Evolutionary conservation across 2,113 vertebrate genomes (phyloP).

Genomic region (Prunella fulvescens): DNA sequence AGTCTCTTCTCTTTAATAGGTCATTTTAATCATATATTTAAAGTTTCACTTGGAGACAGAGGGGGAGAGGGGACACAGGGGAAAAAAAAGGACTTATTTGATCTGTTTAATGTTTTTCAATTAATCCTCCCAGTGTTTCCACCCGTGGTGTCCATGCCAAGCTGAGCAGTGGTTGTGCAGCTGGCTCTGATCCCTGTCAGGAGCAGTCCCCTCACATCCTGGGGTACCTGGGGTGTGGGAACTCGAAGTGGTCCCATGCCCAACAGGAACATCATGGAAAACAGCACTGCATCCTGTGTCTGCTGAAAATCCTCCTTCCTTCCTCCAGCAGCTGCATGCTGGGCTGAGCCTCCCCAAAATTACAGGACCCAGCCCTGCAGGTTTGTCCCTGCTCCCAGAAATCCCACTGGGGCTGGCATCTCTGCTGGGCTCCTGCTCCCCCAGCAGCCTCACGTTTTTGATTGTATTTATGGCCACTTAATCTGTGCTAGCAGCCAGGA

Average conservation of each 20-base stretch:
- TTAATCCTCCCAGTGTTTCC: rapidly evolving
- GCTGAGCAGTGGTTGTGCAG: neutral
- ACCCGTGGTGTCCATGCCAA: rapidly evolving
- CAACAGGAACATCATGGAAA: neutral
- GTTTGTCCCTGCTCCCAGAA: neutral
- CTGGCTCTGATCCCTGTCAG: rapidly evolving
- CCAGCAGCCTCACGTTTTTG: neutral
- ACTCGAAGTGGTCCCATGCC: neutral
- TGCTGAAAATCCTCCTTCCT: neutral
- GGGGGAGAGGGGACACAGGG: neutral
- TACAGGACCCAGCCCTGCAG: neutral
- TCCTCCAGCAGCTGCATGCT: rapidly evolving
- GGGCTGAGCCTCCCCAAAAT: neutral
- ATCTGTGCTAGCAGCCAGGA: conserved; percentile 72
- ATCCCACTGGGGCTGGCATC: neutral
- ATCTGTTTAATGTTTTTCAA: neutral
- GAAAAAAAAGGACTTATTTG: neutral
- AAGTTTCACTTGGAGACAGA: neutral
- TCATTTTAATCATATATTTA: conserved; percentile 17
- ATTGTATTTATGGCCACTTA: conserved; percentile 86
- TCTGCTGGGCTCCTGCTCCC: neutral
- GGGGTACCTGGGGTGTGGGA: neutral
- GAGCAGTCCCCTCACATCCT: neutral
- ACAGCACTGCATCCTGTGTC: neutral
- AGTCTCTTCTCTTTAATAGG: conserved; percentile 7